These are phyloP conservation scores for Thysanoteuthis rhombus DNA, from an alignment of 2,888 invertebrate genomes.

Conservation along the genomic window DNA sequence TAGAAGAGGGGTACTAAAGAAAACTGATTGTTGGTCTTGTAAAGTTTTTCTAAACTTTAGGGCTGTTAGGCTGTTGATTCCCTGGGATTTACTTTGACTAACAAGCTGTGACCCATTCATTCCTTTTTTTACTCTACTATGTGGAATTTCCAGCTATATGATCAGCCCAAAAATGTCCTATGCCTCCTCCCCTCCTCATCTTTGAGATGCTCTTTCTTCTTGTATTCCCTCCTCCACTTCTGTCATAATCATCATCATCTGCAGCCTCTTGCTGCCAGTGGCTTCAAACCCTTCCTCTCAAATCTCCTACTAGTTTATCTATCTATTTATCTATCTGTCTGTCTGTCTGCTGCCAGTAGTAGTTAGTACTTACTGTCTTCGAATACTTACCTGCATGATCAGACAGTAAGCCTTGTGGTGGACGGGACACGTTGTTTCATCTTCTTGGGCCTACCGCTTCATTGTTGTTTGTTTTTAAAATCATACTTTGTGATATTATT, in stretches of 20 bases:
- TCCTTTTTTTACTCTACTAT: not conserved
- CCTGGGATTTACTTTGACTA: not conserved
- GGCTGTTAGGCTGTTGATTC: not conserved
- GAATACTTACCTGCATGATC: not conserved
- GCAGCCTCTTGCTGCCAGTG: not conserved
- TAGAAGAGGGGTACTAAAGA: not conserved
- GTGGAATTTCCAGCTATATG: constrained; percentile 23
- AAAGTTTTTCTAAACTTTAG: not conserved
- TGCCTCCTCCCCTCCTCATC: not conserved
- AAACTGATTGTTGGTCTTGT: not conserved
- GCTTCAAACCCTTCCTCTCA: not conserved
- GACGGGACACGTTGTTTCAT: not conserved
- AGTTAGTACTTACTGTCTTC: not conserved
- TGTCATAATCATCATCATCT: not conserved
- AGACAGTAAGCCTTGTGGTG: not conserved
- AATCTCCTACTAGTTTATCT: not conserved
- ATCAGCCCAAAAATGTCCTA: constrained; percentile 17
- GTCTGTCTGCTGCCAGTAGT: not conserved
- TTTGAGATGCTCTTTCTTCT: not conserved
- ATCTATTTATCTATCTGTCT: not conserved
- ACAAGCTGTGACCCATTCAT: not conserved
- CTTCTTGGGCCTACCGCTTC: not conserved
- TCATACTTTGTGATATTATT: not conserved
- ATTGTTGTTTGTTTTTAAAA: not conserved
- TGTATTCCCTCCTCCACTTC: not conserved